These are phyloP conservation scores for Trissolcus japonicus DNA, from an alignment of 2,888 invertebrate species.

Conservation along the genomic window DNA sequence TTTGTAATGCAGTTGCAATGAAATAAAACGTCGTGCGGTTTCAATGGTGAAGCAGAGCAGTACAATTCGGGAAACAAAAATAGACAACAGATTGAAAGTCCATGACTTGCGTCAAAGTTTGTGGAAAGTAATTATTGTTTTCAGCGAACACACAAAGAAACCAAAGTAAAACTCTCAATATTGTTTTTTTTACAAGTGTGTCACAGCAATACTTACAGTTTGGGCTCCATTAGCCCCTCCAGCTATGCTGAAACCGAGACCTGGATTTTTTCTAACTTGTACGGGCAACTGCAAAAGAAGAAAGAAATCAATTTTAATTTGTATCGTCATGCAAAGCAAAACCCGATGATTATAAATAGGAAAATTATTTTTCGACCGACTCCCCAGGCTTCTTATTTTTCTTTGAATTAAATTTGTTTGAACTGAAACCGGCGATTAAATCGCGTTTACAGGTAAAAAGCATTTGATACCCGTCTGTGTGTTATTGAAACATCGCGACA, in stretches of 20 bases:
- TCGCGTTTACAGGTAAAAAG: neutral
- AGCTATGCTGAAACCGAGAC: conserved; percentile 79
- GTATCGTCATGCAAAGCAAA: too few species aligned
- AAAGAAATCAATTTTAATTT: neutral
- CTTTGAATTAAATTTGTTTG: too few species aligned
- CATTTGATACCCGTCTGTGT: neutral
- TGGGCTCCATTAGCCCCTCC: conserved; percentile 75
- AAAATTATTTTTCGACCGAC: too few species aligned
- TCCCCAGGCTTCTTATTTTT: too few species aligned
- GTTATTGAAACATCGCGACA: neutral
- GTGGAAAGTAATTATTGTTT: conserved; percentile 9
- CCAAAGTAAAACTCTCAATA: neutral
- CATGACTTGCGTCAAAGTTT: neutral
- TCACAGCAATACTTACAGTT: conserved; percentile 63
- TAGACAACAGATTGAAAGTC: too few species aligned
- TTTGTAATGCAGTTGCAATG: too few species aligned
- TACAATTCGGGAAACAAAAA: too few species aligned
- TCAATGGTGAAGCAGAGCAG: too few species aligned
- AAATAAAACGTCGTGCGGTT: neutral
- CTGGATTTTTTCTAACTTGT: conserved; percentile 78
- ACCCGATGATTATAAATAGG: too few species aligned
- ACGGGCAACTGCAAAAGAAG: conserved; percentile 73
- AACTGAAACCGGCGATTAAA: too few species aligned
- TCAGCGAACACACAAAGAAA: neutral
- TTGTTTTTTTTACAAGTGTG: conserved; percentile 2